Evolutionary conservation across 92 coral and sea anemone species (phyloP), one percentile per base, ranked within the genome.

Genomic region (Heliopora coerulea): DNA sequence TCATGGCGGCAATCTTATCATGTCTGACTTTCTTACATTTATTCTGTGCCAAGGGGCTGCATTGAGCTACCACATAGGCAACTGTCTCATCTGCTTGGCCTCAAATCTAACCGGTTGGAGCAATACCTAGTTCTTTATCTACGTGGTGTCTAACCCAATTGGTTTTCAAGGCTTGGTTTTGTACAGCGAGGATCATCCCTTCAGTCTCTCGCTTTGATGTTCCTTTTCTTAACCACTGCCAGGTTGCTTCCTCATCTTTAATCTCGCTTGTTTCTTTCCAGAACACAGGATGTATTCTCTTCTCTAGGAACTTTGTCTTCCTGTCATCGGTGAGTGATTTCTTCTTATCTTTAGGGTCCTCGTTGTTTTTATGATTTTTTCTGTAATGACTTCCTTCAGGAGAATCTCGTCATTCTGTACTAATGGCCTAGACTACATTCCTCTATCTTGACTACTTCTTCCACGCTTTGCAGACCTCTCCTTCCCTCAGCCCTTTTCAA

Each of bases 401-500:
- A 52, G 58, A 52, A 3, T 17, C 58, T 52, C 58, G 4, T 18
- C 27, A 52, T 6, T 52, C 27, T 52, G 20, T 18, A 18, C 58
- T 52, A 52, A 24, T 52, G 18, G 6, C 58, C 27, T 52, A 34
- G 49, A 10, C 70, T 52, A 49, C 31, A 48, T 21, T 8, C 30
- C 66, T 73, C 79, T 11, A 73, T 29, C 46, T 20, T 0, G 18
- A 73, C 79, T 24, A 44, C 54, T 18, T 78, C 82, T 65, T 78
- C 82, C 28, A 66, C 52, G 7, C 78, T 60, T 18, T 62, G 68
- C 49, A 78, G 25, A 18, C 82, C 82, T 66, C 64, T 49, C 35
- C 82, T 78, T 32, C 76, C 78, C 65, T 78, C 78, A 32, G 62
- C 26, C 1, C 82, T 66, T 29, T 73, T 73, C 64, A 28, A 56